Percentiles rank a stretch among this genome's conserved stretches.
Evolutionary conservation across 2,888 invertebrate species (phyloP).

Genomic region (Oxytorus armatus): DNA sequence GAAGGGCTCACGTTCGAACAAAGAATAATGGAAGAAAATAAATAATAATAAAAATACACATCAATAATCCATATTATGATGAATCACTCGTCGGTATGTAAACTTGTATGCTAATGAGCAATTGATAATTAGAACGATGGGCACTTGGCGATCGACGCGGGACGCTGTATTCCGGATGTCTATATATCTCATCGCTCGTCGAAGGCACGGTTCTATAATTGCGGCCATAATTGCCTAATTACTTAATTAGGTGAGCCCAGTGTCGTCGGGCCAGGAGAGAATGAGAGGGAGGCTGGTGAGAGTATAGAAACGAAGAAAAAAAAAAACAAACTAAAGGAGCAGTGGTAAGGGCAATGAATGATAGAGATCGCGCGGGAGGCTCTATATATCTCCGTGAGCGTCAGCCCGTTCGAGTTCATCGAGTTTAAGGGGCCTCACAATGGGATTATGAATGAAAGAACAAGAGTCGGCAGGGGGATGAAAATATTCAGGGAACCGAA

Average conservation of each 20-base stretch:
- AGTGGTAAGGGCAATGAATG: neutral
- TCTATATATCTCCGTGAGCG: slow-evolving; percentile 29
- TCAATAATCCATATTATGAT: too few relatives aligned
- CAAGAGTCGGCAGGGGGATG: too few relatives aligned
- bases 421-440: slow-evolving; percentile 62
- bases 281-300: too few relatives aligned
- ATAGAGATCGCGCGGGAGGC: slow-evolving; percentile 18
- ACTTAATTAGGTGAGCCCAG: slow-evolving; percentile 68
- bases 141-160: too few relatives aligned
- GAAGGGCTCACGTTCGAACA: too few relatives aligned
- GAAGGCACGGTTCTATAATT: too few relatives aligned
- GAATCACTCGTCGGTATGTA: too few relatives aligned
- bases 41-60: too few relatives aligned
- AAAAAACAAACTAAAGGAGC: neutral
- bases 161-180: too few relatives aligned
- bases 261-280: neutral
- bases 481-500: slow-evolving; percentile 19
- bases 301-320: too few relatives aligned
- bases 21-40: too few relatives aligned
- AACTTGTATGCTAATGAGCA: slow-evolving; percentile 76
- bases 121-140: slow-evolving; percentile 78
- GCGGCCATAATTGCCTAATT: slow-evolving; percentile 75
- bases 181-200: too few relatives aligned
- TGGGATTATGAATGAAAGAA: slow-evolving; percentile 42
- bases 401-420: slow-evolving; percentile 72